Percentiles rank a stretch among this genome's conserved stretches.
These are phyloP conservation scores for Anthopleura xanthogrammica DNA, from an alignment of 92 coral and sea anemone genomes.

Conservation along the genomic window DNA sequence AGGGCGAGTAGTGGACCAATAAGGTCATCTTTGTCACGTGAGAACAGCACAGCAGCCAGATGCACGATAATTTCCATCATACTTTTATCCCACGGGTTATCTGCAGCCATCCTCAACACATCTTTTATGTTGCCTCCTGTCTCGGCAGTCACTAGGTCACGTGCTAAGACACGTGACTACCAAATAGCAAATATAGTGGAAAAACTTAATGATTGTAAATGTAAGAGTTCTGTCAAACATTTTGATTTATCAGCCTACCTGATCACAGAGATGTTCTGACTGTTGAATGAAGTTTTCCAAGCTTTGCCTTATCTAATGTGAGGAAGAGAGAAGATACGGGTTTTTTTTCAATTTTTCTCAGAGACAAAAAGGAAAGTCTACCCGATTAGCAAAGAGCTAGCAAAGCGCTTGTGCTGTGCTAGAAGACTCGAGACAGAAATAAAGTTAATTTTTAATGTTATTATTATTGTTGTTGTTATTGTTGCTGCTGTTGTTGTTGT, in stretches of 20 bases:
- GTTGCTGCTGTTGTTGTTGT: too few relatives aligned
- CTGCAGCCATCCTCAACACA: conserved; percentile 5
- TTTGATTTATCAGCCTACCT: neutral
- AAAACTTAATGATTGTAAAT: too few relatives aligned
- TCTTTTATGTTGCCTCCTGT: neutral
- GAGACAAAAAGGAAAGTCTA: neutral
- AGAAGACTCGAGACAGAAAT: too few relatives aligned
- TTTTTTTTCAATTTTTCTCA: neutral
- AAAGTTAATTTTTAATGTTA: too few relatives aligned
- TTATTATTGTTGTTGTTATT: too few relatives aligned
- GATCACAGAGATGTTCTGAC: neutral
- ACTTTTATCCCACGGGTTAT: conserved; percentile 17
- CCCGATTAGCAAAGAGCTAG: too few relatives aligned
- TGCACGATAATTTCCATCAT: conserved; percentile 47
- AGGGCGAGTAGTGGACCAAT: conserved; percentile 13
- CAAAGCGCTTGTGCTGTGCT: too few relatives aligned
- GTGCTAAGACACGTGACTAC: conserved; percentile 4
- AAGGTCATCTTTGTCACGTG: conserved; percentile 12
- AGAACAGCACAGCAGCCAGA: conserved; percentile 29
- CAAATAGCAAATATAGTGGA: neutral
- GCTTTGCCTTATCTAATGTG: neutral
- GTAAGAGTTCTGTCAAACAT: too few relatives aligned
- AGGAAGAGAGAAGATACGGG: neutral
- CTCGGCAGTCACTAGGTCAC: neutral
- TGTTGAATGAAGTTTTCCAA: neutral